Conservation (phyloP, 2,113 vertebrate species). For the Empidonax alnorum region DNA sequence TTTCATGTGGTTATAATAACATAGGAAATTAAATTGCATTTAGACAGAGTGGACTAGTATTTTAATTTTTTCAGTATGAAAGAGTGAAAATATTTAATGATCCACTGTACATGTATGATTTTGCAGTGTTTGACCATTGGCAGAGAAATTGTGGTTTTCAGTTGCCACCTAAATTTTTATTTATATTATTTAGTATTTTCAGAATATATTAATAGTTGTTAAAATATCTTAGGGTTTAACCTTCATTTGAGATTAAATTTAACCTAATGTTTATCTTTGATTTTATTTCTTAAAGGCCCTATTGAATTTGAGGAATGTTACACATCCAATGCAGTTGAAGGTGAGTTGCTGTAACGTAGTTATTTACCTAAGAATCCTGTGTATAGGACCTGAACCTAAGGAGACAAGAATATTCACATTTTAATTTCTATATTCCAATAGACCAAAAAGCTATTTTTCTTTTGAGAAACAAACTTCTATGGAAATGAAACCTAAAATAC, state of each 20-base stretch:
- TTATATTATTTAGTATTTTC: background rate
- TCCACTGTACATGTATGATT: background rate
- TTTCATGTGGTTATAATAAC: background rate
- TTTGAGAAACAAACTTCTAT: background rate
- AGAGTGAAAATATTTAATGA: background rate
- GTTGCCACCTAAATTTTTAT: background rate
- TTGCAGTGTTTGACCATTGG: background rate
- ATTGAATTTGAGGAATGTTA: constrained; percentile 96
- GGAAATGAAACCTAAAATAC: background rate
- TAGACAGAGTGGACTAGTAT: background rate
- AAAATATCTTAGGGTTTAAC: background rate
- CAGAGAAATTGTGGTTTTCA: background rate
- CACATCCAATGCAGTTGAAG: constrained; percentile 85
- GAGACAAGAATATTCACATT: background rate
- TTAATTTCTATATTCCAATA: background rate
- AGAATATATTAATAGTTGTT: background rate
- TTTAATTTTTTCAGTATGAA: background rate
- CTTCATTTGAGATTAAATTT: background rate
- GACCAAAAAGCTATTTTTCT: background rate
- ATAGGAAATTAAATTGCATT: background rate
- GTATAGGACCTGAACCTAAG: background rate
- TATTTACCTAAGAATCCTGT: background rate
- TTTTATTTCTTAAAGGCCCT: constrained; percentile 69
- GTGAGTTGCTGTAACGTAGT: constrained; percentile 66
- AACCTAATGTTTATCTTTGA: background rate